A percentile compares a stretch with the other conserved stretches of the same genome.
These are phyloP conservation scores for Invenusta paracnida DNA, from an alignment of 2,888 invertebrate genomes.

Conservation along the genomic window DNA sequence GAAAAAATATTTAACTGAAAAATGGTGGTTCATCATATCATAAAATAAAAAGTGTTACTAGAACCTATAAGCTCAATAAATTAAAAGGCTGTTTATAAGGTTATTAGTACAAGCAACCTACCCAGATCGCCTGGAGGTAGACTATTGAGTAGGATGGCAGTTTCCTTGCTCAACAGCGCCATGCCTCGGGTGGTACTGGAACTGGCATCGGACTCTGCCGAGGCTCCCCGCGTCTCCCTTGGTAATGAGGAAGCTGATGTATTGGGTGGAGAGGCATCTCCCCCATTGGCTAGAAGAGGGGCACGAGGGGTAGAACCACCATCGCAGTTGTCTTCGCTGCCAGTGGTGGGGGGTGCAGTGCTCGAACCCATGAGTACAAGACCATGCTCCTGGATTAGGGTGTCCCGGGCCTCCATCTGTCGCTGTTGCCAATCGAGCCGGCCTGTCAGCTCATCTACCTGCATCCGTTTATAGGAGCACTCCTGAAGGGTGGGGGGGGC, in stretches of 20 bases:
- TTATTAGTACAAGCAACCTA: too few species aligned
- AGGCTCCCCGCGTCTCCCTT: background rate
- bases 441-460: background rate
- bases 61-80: too few species aligned
- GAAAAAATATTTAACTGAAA: too few species aligned
- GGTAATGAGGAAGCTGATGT: too few species aligned
- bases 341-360: conserved; percentile 38
- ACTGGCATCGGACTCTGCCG: background rate
- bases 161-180: background rate
- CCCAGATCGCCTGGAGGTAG: background rate
- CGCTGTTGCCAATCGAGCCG: background rate
- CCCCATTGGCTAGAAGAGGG: background rate
- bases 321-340: background rate
- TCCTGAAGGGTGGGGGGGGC: background rate
- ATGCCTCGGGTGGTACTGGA: background rate
- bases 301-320: background rate
- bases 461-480: conserved; percentile 31
- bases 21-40: too few species aligned
- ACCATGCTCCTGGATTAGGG: conserved; percentile 16
- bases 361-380: background rate
- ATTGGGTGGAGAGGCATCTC: background rate
- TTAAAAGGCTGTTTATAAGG: too few species aligned
- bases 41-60: too few species aligned
- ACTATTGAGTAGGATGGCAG: background rate
- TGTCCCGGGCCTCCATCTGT: conserved; percentile 38